phyloP scores from a whole-genome alignment of 2,113 vertebrate genomes.

The Engystomops pustulosus region DNA sequence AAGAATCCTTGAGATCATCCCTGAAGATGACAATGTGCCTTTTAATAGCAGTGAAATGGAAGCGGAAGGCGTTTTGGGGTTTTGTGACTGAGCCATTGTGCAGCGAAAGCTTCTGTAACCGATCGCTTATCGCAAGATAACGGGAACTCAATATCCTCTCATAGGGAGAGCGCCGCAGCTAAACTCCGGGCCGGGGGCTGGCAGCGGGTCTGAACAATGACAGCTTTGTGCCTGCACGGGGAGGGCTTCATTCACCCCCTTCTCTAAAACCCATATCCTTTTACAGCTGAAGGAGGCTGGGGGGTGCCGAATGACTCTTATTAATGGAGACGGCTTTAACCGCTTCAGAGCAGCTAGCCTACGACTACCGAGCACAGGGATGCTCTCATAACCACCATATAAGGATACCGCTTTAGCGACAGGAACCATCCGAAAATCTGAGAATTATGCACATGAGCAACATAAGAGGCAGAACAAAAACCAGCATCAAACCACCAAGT shows the following conservation, averaged over 20 bases:
- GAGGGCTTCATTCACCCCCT: conserved; percentile 28
- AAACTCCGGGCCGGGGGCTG: conserved; percentile 28
- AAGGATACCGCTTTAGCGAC: not conserved
- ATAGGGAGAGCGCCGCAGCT: conserved; percentile 3
- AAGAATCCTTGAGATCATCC: not conserved
- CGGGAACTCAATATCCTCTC: conserved; percentile 48
- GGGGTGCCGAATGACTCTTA: conserved; percentile 38
- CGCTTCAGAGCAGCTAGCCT: not conserved
- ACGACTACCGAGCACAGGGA: too few relatives aligned
- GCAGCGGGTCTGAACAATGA: conserved; percentile 49
- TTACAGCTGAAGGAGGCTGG: conserved; percentile 47
- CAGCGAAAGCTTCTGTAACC: conserved; percentile 46
- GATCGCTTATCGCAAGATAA: conserved; percentile 60
- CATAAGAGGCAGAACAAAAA: not conserved
- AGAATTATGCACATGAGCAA: too few relatives aligned
- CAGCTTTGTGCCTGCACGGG: conserved; percentile 28
- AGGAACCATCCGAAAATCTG: not conserved
- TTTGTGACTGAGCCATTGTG: conserved; percentile 49
- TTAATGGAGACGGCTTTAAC: conserved; percentile 34
- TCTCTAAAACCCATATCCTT: conserved; percentile 50
- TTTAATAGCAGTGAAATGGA: conserved; percentile 23
- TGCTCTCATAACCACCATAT: not conserved
- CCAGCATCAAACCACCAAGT: not conserved
- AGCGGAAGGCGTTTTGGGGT: conserved; percentile 38
- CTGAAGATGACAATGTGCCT: conserved; percentile 45